Percentiles rank a stretch among this genome's conserved stretches.
Evolutionary conservation across 2,888 invertebrate genomes (phyloP).

Genomic region (Agriotes lineatus): DNA sequence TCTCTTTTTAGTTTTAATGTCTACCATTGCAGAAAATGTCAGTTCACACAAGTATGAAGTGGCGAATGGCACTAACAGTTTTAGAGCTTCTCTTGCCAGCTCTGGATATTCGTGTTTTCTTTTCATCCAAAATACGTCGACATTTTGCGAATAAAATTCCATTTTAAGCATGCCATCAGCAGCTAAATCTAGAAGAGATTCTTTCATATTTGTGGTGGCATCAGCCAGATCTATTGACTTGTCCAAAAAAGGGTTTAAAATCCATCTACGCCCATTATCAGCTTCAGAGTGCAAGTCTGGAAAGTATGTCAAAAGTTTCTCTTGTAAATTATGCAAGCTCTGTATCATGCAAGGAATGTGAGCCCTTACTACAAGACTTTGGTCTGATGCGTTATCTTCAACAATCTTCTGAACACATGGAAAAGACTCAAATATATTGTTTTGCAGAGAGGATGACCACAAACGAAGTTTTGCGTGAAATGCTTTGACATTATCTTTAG

Average conservation of each 20-base stretch:
- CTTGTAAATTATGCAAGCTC: slow-evolving; percentile 53
- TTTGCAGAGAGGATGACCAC: slow-evolving; percentile 51
- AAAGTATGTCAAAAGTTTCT: slow-evolving; percentile 51
- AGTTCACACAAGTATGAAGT: slow-evolving; percentile 16
- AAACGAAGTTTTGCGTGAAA: slow-evolving; percentile 32
- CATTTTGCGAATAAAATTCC: slow-evolving; percentile 46
- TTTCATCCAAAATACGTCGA: slow-evolving; percentile 53
- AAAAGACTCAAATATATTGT: slow-evolving; percentile 44
- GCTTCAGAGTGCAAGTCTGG: slow-evolving; percentile 47
- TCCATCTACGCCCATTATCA: slow-evolving; percentile 54
- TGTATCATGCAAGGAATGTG: slow-evolving; percentile 54
- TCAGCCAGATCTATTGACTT: slow-evolving; percentile 52
- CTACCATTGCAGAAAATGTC: slow-evolving; percentile 52
- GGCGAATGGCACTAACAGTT: slow-evolving; percentile 23
- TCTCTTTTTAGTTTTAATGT: slow-evolving; percentile 54
- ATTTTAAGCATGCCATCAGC: slow-evolving; percentile 51
- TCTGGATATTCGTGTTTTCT: slow-evolving; percentile 54
- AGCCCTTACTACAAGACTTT: slow-evolving; percentile 48
- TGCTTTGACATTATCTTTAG: slow-evolving; percentile 46
- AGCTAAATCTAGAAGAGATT: slow-evolving; percentile 51
- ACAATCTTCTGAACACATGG: slow-evolving; percentile 52
- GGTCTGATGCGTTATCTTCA: slow-evolving; percentile 52
- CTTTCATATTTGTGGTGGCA: slow-evolving; percentile 52
- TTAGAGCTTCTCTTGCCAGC: not conserved
- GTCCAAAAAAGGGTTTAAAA: slow-evolving; percentile 52